Evolutionary conservation across 2,888 invertebrate genomes (phyloP).

Genomic region (Drosophila paranaensis): DNA sequence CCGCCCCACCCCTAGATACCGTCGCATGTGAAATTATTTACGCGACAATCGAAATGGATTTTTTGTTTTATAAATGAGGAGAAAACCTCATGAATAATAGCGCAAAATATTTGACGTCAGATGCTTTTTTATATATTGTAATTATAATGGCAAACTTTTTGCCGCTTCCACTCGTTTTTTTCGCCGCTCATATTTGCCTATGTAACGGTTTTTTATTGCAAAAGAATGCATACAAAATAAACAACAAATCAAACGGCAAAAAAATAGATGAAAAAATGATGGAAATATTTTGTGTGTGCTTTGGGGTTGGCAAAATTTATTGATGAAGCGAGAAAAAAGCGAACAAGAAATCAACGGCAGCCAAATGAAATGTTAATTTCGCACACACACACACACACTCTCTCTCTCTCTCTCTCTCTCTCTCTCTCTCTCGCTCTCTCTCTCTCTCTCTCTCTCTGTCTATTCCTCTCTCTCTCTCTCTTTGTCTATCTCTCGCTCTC

Average conservation of each 20-base stretch:
- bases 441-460: conserved; percentile 5
- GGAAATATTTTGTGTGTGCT: conserved; percentile 28
- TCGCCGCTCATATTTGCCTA: conserved; percentile 64
- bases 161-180: conserved; percentile 40
- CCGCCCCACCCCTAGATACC: too few relatives aligned
- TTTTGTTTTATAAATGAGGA: conserved; percentile 26
- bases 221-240: conserved; percentile 34
- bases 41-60: conserved; percentile 61
- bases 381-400: conserved; percentile 35
- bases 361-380: conserved; percentile 80
- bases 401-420: not conserved
- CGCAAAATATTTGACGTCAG: conserved; percentile 72
- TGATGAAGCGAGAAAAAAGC: conserved; percentile 46
- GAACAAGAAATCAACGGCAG: conserved; percentile 42
- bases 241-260: conserved; percentile 22
- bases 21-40: conserved; percentile 42
- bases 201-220: conserved; percentile 76
- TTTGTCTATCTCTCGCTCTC: conserved; percentile 7
- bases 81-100: conserved; percentile 70
- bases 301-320: conserved; percentile 66
- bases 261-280: conserved; percentile 32
- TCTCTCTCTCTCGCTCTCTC: not conserved
- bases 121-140: conserved; percentile 65
- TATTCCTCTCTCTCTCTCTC: not conserved
- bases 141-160: conserved; percentile 65